phyloP scores from a whole-genome alignment of 2,797 vertebrate species.

The Arctocebus calabarensis region DNA sequence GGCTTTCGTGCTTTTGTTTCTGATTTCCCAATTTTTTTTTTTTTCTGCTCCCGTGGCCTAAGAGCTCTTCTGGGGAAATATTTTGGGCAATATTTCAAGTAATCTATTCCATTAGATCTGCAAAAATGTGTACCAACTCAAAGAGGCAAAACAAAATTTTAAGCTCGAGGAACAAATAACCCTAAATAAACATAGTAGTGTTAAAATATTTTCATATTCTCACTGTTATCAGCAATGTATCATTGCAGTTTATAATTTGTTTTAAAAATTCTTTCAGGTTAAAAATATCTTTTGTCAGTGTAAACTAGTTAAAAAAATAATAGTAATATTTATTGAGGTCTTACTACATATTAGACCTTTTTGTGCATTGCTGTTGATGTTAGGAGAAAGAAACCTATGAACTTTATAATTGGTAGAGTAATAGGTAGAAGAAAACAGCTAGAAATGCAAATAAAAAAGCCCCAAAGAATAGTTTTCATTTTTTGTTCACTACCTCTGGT shows the following conservation, averaged over 20 bases:
- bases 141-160: background rate
- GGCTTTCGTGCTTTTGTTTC: background rate
- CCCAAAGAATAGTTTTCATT: background rate
- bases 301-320: background rate
- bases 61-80: conserved; percentile 69
- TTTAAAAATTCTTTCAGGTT: conserved; percentile 33
- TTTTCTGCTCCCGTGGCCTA: background rate
- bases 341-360: background rate
- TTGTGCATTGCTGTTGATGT: background rate
- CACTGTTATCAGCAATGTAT: background rate
- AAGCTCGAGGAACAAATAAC: conserved; percentile 59
- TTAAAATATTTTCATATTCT: conserved; percentile 60
- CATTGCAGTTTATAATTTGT: background rate
- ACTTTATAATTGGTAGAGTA: background rate
- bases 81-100: conserved; percentile 70
- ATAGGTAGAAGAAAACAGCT: conserved; percentile 14
- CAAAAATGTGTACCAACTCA: conserved; percentile 27
- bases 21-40: background rate
- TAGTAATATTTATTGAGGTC: background rate
- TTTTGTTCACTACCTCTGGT: background rate
- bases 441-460: background rate
- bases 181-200: conserved; percentile 58
- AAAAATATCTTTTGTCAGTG: conserved; percentile 9
- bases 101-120: conserved; percentile 50
- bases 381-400: background rate